Evolutionary conservation across 2,797 vertebrate species (phyloP), one percentile per base, ranked within the genome.

Genomic region (Syndactyla subalaris): DNA sequence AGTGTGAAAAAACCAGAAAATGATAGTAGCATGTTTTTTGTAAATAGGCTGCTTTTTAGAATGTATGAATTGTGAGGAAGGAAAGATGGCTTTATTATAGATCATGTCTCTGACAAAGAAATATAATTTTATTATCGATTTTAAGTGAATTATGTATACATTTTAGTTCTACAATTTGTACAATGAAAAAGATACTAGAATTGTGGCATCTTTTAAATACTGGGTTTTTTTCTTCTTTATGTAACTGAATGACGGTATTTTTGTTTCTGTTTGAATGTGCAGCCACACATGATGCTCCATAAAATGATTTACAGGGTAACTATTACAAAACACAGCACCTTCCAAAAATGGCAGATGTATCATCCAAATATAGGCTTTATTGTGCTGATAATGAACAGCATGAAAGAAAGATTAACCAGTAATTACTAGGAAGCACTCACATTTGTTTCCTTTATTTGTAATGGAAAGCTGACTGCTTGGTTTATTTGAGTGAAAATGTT

Each of bases 331-430:
- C 66, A 41, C 59, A 73, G 9, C 36, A 92, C 58, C 29, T 96
- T 85, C 89, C 84, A 92, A 80, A 93, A 80, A 74, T 72, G 54
- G 43, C 78, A 95, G 66, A 45, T 91, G 43, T 48, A 13, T 72
- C 32, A 85, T 63, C 89, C 89, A 91, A 92, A 88, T 92, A 78
- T 6, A 92, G 78, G 67, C 51, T 67, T 83, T 51, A 49, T 92
- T 71, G 41, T 68, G 57, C 66, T 73, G 75, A 26, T 67, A 26
- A 11, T 58, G 70, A 78, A 68, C 46, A 65, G 26, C 27, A 10
- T 66, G 62, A 66, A 81, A 63, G 38, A 32, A 79, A 39, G 49
- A 93, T 80, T 34, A 77, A 41, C 9, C 29, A 46, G 32, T 81
- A 77, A 80, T 92, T 88, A 66, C 22, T 51, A 65, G 82, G 66